These are phyloP conservation scores for Mesembrinibis cayennensis DNA, from an alignment of 2,113 vertebrate species.

Conservation along the genomic window DNA sequence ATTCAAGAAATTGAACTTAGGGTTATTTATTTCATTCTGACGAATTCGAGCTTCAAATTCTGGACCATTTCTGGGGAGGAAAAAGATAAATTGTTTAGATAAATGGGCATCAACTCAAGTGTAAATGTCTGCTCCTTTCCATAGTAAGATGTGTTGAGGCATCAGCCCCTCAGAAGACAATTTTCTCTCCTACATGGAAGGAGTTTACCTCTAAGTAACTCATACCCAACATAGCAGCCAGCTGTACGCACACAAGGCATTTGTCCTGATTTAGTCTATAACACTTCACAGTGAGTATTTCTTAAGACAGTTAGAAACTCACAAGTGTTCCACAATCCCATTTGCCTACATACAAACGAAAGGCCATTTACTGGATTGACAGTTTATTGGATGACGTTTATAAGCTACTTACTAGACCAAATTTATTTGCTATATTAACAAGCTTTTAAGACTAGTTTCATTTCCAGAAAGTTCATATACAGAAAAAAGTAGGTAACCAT, in stretches of 20 bases:
- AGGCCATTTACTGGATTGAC: background rate
- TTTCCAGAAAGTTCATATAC: background rate
- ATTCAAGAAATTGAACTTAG: conserved; percentile 98
- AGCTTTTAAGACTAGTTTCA: background rate
- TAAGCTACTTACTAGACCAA: too few species aligned
- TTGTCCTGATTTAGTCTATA: background rate
- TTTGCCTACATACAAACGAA: background rate
- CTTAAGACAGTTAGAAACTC: background rate
- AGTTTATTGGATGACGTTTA: background rate
- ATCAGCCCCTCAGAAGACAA: background rate
- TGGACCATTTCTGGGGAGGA: conserved; percentile 86
- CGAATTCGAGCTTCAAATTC: conserved; percentile 98
- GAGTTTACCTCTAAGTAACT: background rate
- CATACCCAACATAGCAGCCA: background rate
- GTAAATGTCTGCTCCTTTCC: background rate
- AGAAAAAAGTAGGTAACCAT: background rate
- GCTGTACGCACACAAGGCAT: background rate
- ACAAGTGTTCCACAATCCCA: background rate
- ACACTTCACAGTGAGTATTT: background rate
- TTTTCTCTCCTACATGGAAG: too few species aligned
- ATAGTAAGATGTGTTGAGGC: accelerated
- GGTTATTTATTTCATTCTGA: conserved; percentile 99
- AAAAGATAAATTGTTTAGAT: background rate
- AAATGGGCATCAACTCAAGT: background rate
- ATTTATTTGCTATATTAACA: background rate